phyloP scores from a whole-genome alignment of 2,888 invertebrate genomes.

The Meteorus cinctellus region DNA sequence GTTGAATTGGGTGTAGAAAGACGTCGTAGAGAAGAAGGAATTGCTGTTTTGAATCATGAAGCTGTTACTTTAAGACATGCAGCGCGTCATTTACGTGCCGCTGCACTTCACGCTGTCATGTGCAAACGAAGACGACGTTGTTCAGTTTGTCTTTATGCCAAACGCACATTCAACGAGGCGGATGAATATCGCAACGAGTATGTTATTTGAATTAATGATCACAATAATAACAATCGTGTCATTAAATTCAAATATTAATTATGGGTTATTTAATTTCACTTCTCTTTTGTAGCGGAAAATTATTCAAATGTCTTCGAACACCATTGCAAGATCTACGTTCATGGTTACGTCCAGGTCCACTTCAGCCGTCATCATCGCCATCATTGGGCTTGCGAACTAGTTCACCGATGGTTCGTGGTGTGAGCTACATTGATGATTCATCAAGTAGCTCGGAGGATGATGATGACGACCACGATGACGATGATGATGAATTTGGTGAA shows the following conservation, averaged over 20 bases:
- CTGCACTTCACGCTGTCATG: slow-evolving; percentile 69
- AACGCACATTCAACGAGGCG: slow-evolving; percentile 76
- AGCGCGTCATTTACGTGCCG: slow-evolving; percentile 73
- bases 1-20: slow-evolving; percentile 74
- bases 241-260: not conserved
- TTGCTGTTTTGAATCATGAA: slow-evolving; percentile 73
- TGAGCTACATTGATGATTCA: slow-evolving; percentile 70
- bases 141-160: slow-evolving; percentile 78
- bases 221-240: not conserved
- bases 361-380: slow-evolving; percentile 52
- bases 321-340: slow-evolving; percentile 77
- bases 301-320: slow-evolving; percentile 78
- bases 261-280: slow-evolving; percentile 13
- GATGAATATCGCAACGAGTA: slow-evolving; percentile 74
- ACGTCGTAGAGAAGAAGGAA: slow-evolving; percentile 72
- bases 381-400: slow-evolving; percentile 63
- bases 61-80: slow-evolving; percentile 74
- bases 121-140: slow-evolving; percentile 75
- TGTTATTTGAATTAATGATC: slow-evolving; percentile 56
- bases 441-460: slow-evolving; percentile 68
- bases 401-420: slow-evolving; percentile 67
- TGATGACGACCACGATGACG: not conserved
- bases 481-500: slow-evolving; percentile 70
- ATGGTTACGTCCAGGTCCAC: slow-evolving; percentile 74
- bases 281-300: slow-evolving; percentile 73